Evolutionary conservation across 2,888 invertebrate genomes (phyloP).

Genomic region (Drosophila helvetica): DNA sequence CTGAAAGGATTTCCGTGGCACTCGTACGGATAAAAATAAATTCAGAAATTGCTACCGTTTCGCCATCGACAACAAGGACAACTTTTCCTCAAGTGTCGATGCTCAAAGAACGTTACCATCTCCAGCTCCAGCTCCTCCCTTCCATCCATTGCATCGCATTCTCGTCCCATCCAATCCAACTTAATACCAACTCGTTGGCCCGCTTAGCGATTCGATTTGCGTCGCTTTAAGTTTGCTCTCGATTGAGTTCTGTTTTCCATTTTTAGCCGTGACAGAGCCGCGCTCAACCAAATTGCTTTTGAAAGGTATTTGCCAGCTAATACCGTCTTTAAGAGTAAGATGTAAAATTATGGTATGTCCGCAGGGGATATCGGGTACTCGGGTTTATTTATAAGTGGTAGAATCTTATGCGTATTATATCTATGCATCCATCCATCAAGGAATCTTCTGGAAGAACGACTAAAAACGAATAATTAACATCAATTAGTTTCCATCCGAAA

Average conservation of each 20-base stretch:
- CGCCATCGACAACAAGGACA: slow-evolving; percentile 61
- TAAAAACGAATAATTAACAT: slow-evolving; percentile 67
- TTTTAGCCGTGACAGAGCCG: slow-evolving; percentile 37
- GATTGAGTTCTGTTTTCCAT: slow-evolving; percentile 58
- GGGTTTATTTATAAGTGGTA: no score
- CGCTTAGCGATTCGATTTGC: slow-evolving; percentile 67
- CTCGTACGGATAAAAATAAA: slow-evolving; percentile 78
- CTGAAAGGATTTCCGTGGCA: slow-evolving; percentile 75
- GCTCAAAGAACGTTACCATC: slow-evolving; percentile 41
- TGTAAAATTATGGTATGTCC: slow-evolving; percentile 2
- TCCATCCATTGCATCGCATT: not conserved
- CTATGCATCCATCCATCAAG: slow-evolving; percentile 56
- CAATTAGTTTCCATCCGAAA: slow-evolving; percentile 68
- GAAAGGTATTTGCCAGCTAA: slow-evolving; percentile 38
- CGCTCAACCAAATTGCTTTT: slow-evolving; percentile 33
- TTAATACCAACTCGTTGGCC: slow-evolving; percentile 56
- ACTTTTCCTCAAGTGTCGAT: slow-evolving; percentile 70
- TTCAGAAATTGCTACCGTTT: slow-evolving; percentile 78
- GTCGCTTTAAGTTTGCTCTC: slow-evolving; percentile 71
- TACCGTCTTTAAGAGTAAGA: slow-evolving; percentile 37
- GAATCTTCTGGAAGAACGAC: slow-evolving; percentile 37
- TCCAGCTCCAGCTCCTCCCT: not conserved
- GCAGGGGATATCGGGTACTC: no score
- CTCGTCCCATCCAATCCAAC: slow-evolving; percentile 19
- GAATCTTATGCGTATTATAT: not conserved